Evolutionary conservation across 2,797 vertebrate species (phyloP).

Genomic region (Clangula hyemalis): DNA sequence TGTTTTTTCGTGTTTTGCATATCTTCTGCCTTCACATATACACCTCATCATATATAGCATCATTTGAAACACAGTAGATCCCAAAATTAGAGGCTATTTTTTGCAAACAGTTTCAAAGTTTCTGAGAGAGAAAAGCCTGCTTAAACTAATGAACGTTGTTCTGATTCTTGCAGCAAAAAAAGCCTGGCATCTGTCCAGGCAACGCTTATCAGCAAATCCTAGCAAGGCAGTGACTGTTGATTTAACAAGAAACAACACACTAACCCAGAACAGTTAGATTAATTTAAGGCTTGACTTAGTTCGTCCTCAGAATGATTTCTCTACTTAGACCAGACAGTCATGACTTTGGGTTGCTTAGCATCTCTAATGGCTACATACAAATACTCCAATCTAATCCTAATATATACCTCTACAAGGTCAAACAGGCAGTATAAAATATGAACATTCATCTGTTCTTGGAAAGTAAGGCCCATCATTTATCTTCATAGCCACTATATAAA

Average conservation of each 20-base stretch:
- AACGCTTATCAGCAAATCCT: neutral
- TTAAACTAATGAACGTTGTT: neutral
- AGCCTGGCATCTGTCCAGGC: neutral
- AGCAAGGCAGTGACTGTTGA: neutral
- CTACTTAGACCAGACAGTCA: conserved; percentile 24
- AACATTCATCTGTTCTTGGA: conserved; percentile 47
- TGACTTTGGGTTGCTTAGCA: conserved; percentile 5
- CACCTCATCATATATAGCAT: neutral
- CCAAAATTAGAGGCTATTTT: neutral
- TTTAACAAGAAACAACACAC: neutral
- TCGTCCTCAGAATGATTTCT: conserved; percentile 38
- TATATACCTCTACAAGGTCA: conserved; percentile 55
- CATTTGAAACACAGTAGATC: neutral
- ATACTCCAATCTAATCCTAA: conserved; percentile 21
- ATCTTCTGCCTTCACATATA: neutral
- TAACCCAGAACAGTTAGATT: neutral
- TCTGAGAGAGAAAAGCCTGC: neutral
- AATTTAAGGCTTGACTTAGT: conserved; percentile 29
- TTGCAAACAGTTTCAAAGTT: neutral
- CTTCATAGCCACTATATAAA: conserved; percentile 18
- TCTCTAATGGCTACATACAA: conserved; percentile 18
- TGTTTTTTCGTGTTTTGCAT: neutral
- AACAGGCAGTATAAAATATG: conserved; percentile 42
- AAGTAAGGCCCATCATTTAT: conserved; percentile 57
- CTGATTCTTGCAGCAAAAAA: neutral